Percentiles rank a stretch among this genome's conserved stretches.
Conservation (phyloP, 2,888 invertebrate genomes). For the Acrobasis consociella region DNA sequence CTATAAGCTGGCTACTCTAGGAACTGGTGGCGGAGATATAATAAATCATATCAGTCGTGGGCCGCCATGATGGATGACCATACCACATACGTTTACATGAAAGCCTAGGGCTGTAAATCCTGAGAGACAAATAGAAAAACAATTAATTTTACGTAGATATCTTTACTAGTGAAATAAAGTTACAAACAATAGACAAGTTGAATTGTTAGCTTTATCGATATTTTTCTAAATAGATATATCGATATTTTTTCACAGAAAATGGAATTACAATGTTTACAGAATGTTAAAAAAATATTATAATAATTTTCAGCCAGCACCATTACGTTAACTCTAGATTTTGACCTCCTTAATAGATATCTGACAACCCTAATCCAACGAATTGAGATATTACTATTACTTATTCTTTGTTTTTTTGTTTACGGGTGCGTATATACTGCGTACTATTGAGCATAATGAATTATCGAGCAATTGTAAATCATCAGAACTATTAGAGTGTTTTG, state of each 20-base stretch:
- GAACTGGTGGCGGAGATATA: conserved; percentile 38
- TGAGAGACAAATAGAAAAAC: conserved; percentile 12
- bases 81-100: conserved; percentile 32
- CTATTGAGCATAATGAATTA: conserved; percentile 31
- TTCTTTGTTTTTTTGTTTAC: conserved; percentile 23
- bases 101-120: conserved; percentile 21
- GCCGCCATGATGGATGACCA: conserved; percentile 52
- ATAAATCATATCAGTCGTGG: conserved; percentile 56
- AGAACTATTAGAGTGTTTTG: neutral
- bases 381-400: conserved; percentile 29
- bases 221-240: too few relatives aligned
- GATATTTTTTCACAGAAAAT: neutral
- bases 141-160: conserved; percentile 2
- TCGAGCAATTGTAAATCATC: conserved; percentile 30
- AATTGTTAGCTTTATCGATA: neutral
- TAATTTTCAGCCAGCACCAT: too few relatives aligned
- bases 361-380: conserved; percentile 28
- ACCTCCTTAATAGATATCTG: neutral
- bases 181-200: conserved; percentile 4
- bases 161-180: conserved; percentile 9
- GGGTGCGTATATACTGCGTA: too few relatives aligned
- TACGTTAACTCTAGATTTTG: too few relatives aligned
- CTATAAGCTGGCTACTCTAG: conserved; percentile 42
- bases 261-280: neutral
- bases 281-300: too few relatives aligned